A percentile compares a stretch with the other conserved stretches of the same genome.
Evolutionary conservation across 1,140 invertebrate species (phyloP).

Genomic region (Pentalonia nigronervosa): DNA sequence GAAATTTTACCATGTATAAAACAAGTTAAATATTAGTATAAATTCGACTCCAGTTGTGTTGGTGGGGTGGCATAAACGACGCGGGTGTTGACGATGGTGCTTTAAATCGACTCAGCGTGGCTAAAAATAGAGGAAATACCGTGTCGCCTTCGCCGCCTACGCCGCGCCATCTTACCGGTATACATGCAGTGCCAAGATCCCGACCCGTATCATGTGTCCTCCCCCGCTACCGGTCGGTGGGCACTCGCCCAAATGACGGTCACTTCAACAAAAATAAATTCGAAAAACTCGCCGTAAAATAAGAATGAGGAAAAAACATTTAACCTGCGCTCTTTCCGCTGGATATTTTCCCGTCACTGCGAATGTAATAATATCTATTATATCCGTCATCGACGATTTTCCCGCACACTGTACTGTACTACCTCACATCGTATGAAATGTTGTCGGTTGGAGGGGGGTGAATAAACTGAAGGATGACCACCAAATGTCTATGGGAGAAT

Average conservation of each 20-base stretch:
- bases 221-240: not conserved
- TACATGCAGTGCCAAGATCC: slow-evolving; percentile 11
- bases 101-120: not conserved
- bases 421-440: not conserved
- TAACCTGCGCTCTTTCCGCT: not conserved
- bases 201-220: not conserved
- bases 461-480: slow-evolving; percentile 10
- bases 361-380: not conserved
- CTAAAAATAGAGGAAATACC: slow-evolving; percentile 30
- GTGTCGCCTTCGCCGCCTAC: slow-evolving; percentile 17
- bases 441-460: not conserved
- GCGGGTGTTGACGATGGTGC: not conserved
- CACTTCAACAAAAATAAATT: slow-evolving; percentile 18
- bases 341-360: not conserved
- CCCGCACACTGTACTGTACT: not conserved
- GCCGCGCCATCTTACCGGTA: not conserved
- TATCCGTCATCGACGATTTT: not conserved
- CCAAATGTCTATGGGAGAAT: slow-evolving; percentile 21
- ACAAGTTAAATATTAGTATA: not conserved
- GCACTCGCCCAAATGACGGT: not conserved
- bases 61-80: not conserved
- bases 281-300: not conserved
- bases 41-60: not conserved
- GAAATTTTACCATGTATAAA: not conserved
- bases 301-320: slow-evolving; percentile 1